A percentile compares a stretch with the other conserved stretches of the same genome.
Conservation (phyloP, 1,140 invertebrate genomes). For the Phymastichus coffea region DNA sequence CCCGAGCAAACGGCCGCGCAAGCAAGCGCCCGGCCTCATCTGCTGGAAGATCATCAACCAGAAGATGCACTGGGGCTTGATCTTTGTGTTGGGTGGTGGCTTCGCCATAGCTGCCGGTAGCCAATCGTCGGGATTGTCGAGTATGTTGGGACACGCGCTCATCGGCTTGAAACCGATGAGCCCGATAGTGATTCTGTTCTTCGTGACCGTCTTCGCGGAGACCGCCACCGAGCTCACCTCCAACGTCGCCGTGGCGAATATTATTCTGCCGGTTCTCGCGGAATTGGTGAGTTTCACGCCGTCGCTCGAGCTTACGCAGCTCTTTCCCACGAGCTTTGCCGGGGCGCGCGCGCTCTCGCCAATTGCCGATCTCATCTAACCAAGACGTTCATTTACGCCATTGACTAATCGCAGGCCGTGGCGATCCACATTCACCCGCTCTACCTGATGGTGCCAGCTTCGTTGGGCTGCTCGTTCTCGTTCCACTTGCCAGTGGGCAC, state of each 20-base stretch:
- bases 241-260: conserved; percentile 67
- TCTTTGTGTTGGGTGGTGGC: conserved; percentile 78
- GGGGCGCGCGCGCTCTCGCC: too few species aligned
- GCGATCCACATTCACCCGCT: conserved; percentile 64
- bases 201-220: conserved; percentile 56
- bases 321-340: too few species aligned
- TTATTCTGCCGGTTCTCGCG: conserved; percentile 64
- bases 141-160: conserved; percentile 69
- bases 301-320: too few species aligned
- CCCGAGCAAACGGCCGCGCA: conserved; percentile 58
- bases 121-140: conserved; percentile 74
- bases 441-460: conserved; percentile 69
- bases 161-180: conserved; percentile 46
- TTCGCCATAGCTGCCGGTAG: conserved; percentile 86
- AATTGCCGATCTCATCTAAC: too few species aligned
- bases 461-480: conserved; percentile 64
- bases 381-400: too few species aligned
- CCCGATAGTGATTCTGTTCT: conserved; percentile 42
- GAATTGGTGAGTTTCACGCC: conserved; percentile 61
- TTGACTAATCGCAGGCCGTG: conserved; percentile 60
- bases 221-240: conserved; percentile 65
- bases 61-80: conserved; percentile 77
- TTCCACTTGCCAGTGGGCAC: conserved; percentile 78
- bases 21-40: conserved; percentile 66
- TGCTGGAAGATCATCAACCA: conserved; percentile 79